Evolutionary conservation across 2,797 vertebrate genomes (phyloP).

Genomic region (Pantherophis vulpinus): DNA sequence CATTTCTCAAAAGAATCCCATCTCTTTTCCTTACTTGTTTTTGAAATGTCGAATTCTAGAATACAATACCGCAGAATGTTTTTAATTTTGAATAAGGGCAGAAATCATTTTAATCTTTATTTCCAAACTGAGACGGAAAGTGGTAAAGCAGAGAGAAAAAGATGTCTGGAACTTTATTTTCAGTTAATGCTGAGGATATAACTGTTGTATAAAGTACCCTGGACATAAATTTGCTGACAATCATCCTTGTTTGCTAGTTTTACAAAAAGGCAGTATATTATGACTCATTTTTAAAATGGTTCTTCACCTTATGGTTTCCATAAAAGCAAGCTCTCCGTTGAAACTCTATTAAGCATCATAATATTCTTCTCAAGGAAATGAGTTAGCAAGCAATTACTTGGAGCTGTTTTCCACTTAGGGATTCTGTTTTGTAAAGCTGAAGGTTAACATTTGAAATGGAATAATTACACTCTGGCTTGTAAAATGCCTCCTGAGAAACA

Average conservation of each 20-base stretch:
- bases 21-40: not conserved
- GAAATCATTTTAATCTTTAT: not conserved
- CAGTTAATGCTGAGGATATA: not conserved
- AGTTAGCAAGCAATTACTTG: conserved; percentile 24
- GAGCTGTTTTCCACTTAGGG: conserved; percentile 20
- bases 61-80: not conserved
- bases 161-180: not conserved
- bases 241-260: conserved; percentile 14
- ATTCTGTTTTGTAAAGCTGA: not conserved
- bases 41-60: not conserved
- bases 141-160: not conserved
- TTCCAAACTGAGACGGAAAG: not conserved
- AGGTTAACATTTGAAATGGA: conserved; percentile 14
- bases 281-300: not conserved
- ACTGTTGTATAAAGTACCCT: not conserved
- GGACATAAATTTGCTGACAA: not conserved
- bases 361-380: conserved; percentile 18
- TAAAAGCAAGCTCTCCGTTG: conserved; percentile 11
- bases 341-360: conserved; percentile 24
- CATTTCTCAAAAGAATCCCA: not conserved
- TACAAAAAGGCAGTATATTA: not conserved
- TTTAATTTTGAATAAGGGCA: not conserved
- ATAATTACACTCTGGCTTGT: not conserved
- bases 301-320: conserved; percentile 7
- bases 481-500: conserved; percentile 17